Base-by-base conservation (phyloP, 2,888 invertebrate species). In the Nomada ruficornis region DNA sequence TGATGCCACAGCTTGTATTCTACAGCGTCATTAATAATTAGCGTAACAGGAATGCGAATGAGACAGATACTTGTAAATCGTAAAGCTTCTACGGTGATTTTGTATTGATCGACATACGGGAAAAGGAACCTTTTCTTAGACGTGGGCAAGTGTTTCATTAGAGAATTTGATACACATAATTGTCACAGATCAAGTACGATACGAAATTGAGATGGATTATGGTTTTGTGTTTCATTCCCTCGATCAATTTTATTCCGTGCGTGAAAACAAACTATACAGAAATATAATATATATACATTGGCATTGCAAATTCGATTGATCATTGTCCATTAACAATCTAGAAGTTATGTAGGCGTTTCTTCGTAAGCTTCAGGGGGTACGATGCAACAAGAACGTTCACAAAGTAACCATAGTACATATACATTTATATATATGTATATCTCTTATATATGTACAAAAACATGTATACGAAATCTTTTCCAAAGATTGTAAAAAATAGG, bases 401-500 rank as follows among this genome's bases (percentile, higher is more conserved):
- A 84, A 86, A 84, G 68, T 80, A 88, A 88, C 26, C 71, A 71
- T 77, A 47, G 15, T 47, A 80, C 55, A 59, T 42, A n/a, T 75
- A 77, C 54, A 54, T 82, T 67, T 72, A 64, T 71, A 52, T 54
- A 75, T 75, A 71, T 44, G 57, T 79, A 76, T 80, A 36, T 79
- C 60, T 47, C n/a, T 65, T 77, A 62, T 84, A 81, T 87, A 86
- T 84, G 64, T 87, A 87, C 87, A 88, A 88, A 86, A 84, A 74
- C 72, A 62, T 68, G 69, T 82, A 81, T 85, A 87, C 69, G 86
- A 86, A 80, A 84, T 85, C 64, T 83, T 70, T 54, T 57, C 68
- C 82, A 88, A 80, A 69, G 72, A 83, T 79, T 70, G 64, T 88
- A 86, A 81, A 88, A 87, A 87, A 86, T 88, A 88, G 83, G 69